A percentile compares a stretch with the other conserved stretches of the same genome.
phyloP scores from a whole-genome alignment of 2,113 vertebrate species.

The Protomyctophum bolini region DNA sequence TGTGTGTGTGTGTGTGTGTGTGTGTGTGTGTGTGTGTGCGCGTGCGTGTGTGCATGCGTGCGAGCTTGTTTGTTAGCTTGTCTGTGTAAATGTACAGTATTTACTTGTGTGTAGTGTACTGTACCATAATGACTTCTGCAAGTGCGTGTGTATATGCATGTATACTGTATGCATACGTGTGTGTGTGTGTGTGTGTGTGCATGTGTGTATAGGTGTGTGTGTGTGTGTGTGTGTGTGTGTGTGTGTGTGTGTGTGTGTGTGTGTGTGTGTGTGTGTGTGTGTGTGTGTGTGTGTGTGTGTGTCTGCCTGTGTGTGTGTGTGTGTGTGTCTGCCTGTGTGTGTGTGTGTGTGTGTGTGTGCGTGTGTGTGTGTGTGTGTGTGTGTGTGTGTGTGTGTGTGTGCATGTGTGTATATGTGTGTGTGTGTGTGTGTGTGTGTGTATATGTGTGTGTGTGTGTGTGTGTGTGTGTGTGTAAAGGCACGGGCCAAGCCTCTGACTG shows the following conservation, averaged over 20 bases:
- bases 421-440: conserved; percentile 34
- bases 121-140: conserved; percentile 18
- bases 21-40: not conserved
- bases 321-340: too few species aligned
- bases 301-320: not conserved
- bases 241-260: conserved; percentile 17
- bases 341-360: too few species aligned
- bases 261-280: conserved; percentile 41
- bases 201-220: too few species aligned
- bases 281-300: conserved; percentile 27
- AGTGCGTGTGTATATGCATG: not conserved
- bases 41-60: not conserved
- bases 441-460: conserved; percentile 14
- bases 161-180: not conserved
- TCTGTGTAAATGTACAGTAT: conserved; percentile 34
- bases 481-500: conserved; percentile 45
- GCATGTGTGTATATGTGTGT: conserved; percentile 30
- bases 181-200: not conserved
- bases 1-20: not conserved
- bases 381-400: conserved; percentile 18
- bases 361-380: conserved; percentile 8
- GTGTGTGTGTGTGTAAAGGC: conserved; percentile 15
- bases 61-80: conserved; percentile 17
- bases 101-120: conserved; percentile 25
- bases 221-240: too few species aligned